Percentiles rank a stretch among this genome's conserved stretches.
Conservation (phyloP, 2,113 vertebrate species). For the Chloroceryle aenea region DNA sequence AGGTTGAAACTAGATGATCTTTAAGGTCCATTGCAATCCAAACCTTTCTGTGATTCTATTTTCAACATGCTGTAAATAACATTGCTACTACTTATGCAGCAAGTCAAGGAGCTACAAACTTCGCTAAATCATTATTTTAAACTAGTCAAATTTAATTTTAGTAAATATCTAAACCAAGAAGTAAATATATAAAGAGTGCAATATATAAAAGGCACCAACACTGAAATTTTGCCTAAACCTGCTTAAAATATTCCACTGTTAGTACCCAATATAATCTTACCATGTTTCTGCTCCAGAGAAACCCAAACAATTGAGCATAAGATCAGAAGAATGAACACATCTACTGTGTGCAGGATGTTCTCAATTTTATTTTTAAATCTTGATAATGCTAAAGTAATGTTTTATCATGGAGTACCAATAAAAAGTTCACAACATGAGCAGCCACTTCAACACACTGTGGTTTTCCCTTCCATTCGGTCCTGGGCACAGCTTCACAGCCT, state of each 20-base stretch:
- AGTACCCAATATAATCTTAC: background rate
- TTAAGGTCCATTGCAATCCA: too few species aligned
- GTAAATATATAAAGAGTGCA: background rate
- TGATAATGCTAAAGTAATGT: background rate
- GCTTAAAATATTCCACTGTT: background rate
- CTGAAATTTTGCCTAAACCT: background rate
- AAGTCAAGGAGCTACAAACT: background rate
- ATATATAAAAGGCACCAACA: background rate
- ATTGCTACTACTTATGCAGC: background rate
- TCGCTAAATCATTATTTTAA: background rate
- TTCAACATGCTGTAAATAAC: background rate
- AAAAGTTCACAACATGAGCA: background rate
- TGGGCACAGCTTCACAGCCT: background rate
- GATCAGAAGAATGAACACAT: background rate
- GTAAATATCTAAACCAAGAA: background rate
- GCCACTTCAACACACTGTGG: background rate
- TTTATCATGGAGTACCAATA: background rate
- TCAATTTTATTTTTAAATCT: background rate
- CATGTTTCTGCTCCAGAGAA: background rate
- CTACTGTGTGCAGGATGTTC: background rate
- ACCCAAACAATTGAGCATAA: background rate
- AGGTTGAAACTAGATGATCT: too few species aligned
- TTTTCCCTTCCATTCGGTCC: background rate
- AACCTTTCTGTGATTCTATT: background rate
- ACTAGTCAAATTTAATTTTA: too few species aligned